Evolutionary conservation across 2,888 invertebrate genomes (phyloP), one percentile per base, ranked within the genome.

Genomic region (Pristionchus mayeri): DNA sequence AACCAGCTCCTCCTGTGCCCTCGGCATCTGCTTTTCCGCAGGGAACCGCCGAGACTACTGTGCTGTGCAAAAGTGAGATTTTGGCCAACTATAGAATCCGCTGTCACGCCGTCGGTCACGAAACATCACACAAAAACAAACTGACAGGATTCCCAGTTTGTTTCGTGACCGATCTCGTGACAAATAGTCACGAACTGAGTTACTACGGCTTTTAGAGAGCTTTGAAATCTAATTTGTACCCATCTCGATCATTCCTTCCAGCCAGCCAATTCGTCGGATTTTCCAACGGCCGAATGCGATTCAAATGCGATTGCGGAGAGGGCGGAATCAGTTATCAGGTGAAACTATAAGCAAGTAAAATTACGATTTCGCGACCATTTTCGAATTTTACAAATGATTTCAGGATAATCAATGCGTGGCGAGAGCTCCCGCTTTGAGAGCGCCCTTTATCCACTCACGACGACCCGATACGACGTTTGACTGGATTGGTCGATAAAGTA

Each of bases 251-350:
- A 30, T 30, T 30, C 60, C 16, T 71, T 44, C 24, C 13, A 71
- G 71, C 71, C 1, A 71, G 40, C 2, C 40, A 71, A 71, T 71
- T 71, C 24, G 40, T 71, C 71, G 71, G 71, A 21, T 71, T 71
- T 21, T 21, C 71, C 11, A 71, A 44, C 24, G 71, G 71, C 7
- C 71, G 44, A 7, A 71, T 71, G 71, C 71, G 40, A 3, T 71
- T 71, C 40, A 40, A 24, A 24, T 71, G 71, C 40, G 71, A 71
- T 40, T 71, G 71, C 44, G 71, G 71, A 71, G 71, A 18, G n/a
- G 44, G 24, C 9, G 71, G 71, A 11, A n/a, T 37, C 11, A 44
- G 24, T n/a, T 71, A 71, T 71, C 71, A 71, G 40, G 71, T 71
- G 44, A 40, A 1, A n/a, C n/a, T n/a, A n/a, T n/a, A n/a, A n/a